phyloP scores from a whole-genome alignment of 2,888 invertebrate genomes.

The Geophilus truncorum region DNA sequence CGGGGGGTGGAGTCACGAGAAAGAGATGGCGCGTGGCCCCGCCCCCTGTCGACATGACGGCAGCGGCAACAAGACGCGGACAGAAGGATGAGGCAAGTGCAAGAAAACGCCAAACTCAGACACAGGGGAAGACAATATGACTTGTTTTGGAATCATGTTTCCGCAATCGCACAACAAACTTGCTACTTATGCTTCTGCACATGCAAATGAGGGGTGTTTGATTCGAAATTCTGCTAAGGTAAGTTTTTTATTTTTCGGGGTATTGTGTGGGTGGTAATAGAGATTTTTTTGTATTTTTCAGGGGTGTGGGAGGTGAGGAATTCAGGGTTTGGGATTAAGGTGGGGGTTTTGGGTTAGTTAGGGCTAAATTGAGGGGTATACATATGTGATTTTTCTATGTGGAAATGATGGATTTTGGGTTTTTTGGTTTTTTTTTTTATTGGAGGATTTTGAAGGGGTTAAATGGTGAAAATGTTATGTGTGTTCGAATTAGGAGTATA shows the following conservation, averaged over 20 bases:
- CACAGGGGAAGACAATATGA: neutral
- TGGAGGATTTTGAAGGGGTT: too few relatives aligned
- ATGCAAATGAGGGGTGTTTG: neutral
- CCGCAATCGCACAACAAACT: neutral
- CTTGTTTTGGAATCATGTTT: neutral
- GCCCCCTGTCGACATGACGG: neutral
- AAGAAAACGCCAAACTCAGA: neutral
- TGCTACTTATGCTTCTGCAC: neutral
- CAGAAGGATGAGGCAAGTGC: conserved; percentile 4
- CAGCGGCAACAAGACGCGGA: neutral
- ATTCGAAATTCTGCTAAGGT: neutral
- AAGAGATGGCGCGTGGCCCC: neutral
- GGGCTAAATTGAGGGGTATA: too few relatives aligned
- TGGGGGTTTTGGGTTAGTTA: too few relatives aligned
- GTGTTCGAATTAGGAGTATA: too few relatives aligned
- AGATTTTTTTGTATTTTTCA: too few relatives aligned
- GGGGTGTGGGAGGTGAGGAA: too few relatives aligned
- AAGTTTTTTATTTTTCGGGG: neutral
- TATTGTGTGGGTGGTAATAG: too few relatives aligned
- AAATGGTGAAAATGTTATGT: too few relatives aligned
- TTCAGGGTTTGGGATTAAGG: too few relatives aligned
- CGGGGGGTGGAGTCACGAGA: neutral
- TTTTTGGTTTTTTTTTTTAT: too few relatives aligned
- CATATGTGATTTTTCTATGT: too few relatives aligned
- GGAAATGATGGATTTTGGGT: too few relatives aligned